These are phyloP conservation scores for Erpobdella octoculata DNA, from an alignment of 2,888 invertebrate species.

Conservation along the genomic window DNA sequence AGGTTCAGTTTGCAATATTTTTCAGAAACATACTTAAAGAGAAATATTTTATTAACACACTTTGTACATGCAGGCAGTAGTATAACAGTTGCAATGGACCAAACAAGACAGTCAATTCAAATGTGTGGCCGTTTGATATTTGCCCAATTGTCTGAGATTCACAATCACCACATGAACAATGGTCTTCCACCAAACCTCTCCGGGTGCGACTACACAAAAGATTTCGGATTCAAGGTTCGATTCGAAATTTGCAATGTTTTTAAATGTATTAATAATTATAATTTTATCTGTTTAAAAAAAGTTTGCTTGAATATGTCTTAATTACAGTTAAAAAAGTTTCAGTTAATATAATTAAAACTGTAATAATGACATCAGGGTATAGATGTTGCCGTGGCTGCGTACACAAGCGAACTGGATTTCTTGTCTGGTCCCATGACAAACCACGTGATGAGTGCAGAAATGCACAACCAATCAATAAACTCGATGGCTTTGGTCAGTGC, in stretches of 20 bases:
- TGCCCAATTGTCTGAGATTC: constrained; percentile 40
- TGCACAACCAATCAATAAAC: constrained; percentile 42
- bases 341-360: neutral
- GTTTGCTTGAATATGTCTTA: neutral
- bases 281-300: neutral
- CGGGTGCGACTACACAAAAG: constrained; percentile 37
- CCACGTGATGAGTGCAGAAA: constrained; percentile 41
- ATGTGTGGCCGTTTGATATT: constrained; percentile 41
- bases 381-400: constrained; percentile 41
- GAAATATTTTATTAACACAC: neutral
- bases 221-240: constrained; percentile 41
- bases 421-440: constrained; percentile 39
- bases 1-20: constrained; percentile 14
- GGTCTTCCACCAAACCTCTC: constrained; percentile 40
- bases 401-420: constrained; percentile 40
- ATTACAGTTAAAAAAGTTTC: neutral
- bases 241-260: neutral
- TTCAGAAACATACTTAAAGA: neutral
- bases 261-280: neutral
- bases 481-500: constrained; percentile 40
- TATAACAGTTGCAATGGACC: constrained; percentile 40
- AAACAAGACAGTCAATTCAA: constrained; percentile 39
- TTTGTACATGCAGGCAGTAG: constrained; percentile 23
- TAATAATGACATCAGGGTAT: constrained; percentile 23
- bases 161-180: constrained; percentile 38